These are phyloP conservation scores for Strigops habroptila DNA, from an alignment of 2,113 vertebrate genomes.

Conservation along the genomic window DNA sequence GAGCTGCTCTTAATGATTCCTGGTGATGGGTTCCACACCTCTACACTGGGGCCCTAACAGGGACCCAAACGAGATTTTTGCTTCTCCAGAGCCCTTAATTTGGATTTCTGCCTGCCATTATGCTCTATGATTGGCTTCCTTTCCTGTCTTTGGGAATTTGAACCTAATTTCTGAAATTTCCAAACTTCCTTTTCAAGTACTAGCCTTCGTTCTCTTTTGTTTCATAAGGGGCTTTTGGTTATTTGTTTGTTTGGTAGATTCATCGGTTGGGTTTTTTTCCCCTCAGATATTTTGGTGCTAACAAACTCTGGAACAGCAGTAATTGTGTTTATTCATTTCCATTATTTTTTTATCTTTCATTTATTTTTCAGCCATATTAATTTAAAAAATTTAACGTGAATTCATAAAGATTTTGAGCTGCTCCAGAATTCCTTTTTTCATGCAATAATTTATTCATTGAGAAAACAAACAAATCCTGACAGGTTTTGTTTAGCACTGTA, in stretches of 20 bases:
- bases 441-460: background rate
- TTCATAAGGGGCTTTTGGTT: background rate
- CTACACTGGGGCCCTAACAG: background rate
- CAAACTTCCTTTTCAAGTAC: background rate
- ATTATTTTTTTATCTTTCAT: background rate
- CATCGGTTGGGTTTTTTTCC: background rate
- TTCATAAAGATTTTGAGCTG: background rate
- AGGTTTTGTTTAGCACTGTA: background rate
- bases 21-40: background rate
- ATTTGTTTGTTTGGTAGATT: background rate
- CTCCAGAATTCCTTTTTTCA: background rate
- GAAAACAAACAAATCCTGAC: background rate
- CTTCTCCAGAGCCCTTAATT: background rate
- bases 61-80: accelerated
- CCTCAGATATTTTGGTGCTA: background rate
- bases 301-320: background rate
- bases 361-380: background rate
- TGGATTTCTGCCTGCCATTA: background rate
- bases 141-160: background rate
- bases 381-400: background rate
- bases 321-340: background rate
- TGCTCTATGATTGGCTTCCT: background rate
- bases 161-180: background rate
- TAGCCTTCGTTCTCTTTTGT: background rate
- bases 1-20: background rate